Conservation (phyloP, 1,140 invertebrate genomes). For the Cotesia chilonis region DNA sequence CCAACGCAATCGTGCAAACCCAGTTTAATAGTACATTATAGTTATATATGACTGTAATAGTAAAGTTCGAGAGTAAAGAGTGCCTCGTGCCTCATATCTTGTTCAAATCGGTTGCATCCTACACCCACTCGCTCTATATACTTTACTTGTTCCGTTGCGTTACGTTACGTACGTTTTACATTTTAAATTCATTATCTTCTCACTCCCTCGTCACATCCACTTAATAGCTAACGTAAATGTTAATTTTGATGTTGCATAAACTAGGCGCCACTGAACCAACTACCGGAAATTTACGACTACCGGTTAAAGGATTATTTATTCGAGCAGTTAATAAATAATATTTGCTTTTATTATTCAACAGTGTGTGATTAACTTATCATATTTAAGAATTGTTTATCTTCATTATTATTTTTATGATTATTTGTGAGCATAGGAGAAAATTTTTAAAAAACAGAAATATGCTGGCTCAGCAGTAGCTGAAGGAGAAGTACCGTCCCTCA, state of each 20-base stretch:
- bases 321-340: neutral
- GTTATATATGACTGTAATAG: too few relatives aligned
- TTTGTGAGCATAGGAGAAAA: too few relatives aligned
- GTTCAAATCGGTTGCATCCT: constrained; percentile 56
- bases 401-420: too few relatives aligned
- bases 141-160: neutral
- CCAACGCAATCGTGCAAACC: constrained; percentile 45
- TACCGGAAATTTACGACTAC: constrained; percentile 21
- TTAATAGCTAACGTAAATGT: too few relatives aligned
- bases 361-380: too few relatives aligned
- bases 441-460: constrained; percentile 22
- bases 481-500: constrained; percentile 27
- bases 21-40: neutral
- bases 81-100: constrained; percentile 24
- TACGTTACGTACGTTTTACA: constrained; percentile 3
- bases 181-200: constrained; percentile 5
- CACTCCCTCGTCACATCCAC: too few relatives aligned
- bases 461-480: constrained; percentile 26
- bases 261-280: constrained; percentile 29
- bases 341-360: too few relatives aligned
- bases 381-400: too few relatives aligned
- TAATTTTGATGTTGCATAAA: constrained; percentile 9
- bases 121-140: constrained; percentile 46
- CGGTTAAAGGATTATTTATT: neutral
- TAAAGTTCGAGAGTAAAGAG: too few relatives aligned